Evolutionary conservation across 2,888 invertebrate species (phyloP), one percentile per base, ranked within the genome.

Genomic region (Drosophila cyrtoloma): DNA sequence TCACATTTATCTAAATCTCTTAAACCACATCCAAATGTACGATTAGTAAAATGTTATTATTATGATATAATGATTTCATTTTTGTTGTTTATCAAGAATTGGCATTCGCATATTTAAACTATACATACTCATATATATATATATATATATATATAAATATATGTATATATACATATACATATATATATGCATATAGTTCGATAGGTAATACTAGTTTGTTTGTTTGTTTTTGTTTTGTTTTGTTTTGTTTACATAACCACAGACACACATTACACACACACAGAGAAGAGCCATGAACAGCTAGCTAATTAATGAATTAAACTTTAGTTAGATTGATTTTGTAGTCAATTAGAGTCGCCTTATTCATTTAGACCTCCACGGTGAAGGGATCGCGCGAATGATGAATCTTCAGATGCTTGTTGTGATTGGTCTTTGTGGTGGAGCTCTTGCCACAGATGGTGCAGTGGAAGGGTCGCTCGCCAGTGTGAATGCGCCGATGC

Each of bases 401-500:
- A 93, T 98, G 98, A 86, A 97, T 97, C 94, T 96, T 96, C 70
- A 97, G 95, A 93, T 98, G 97, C 93, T 97, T 97, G 91, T 97
- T 97, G 91, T 98, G 97, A 94, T 98, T 98, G 53, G 97, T 97
- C 94, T 97, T 97, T 65, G 97, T 97, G 84, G 97, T 96, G 57
- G 97, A 97, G 12, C 97, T 96, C 94, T 98, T 98, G 37, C 97
- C 97, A 93, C 98, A 98, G 70, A 98, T 97, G 89, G 96, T 97
- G 94, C 98, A 98, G 0, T 96, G 95, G 93, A 96, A 97, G 39
- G 97, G 97, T 62, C 93, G 88, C 74, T 93, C 95, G 0, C 97
- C 97, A 68, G 96, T 97, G 92, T 98, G 98, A 61, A 97, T 96
- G 81, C 97, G 95, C 94, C 97, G 95, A 91, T 98, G 98, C 92